phyloP scores from a whole-genome alignment of 2,113 vertebrate species.

The Cebus imitator region DNA sequence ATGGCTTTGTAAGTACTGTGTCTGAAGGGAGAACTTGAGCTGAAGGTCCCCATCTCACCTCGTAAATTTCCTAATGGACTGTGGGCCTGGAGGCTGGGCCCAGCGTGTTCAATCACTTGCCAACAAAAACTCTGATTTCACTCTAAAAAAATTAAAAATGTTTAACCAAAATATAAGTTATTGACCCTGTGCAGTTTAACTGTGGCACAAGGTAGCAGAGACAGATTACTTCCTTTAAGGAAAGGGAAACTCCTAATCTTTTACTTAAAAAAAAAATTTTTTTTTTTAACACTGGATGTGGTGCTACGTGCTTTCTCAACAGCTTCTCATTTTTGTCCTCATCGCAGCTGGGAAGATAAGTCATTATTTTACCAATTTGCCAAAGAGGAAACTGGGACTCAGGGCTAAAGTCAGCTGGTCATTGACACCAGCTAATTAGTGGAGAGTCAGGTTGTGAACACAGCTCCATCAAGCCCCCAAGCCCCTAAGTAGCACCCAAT shows the following conservation, averaged over 20 bases:
- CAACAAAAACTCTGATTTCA: slow-evolving; percentile 67
- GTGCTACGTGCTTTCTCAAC: neutral
- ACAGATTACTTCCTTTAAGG: neutral
- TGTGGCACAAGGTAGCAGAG: neutral
- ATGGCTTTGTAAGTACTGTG: slow-evolving; percentile 76
- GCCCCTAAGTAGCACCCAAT: neutral
- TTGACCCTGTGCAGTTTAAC: neutral
- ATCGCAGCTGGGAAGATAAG: neutral
- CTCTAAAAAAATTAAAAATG: slow-evolving; percentile 45
- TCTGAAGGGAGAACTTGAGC: slow-evolving; percentile 70
- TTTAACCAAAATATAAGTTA: slow-evolving; percentile 47
- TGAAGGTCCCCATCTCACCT: slow-evolving; percentile 52
- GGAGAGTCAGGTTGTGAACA: neutral
- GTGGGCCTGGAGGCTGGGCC: slow-evolving; percentile 39
- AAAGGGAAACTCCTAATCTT: neutral
- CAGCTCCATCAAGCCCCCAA: neutral
- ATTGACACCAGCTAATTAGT: neutral
- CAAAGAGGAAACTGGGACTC: neutral
- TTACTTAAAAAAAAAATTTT: neutral
- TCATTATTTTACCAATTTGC: neutral
- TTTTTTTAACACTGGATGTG: neutral
- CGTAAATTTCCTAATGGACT: slow-evolving; percentile 73
- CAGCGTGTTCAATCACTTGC: slow-evolving; percentile 37
- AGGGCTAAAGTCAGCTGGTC: neutral
- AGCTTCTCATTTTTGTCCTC: neutral